These are phyloP conservation scores for Physella acuta DNA, from an alignment of 1,140 invertebrate genomes.

Conservation along the genomic window DNA sequence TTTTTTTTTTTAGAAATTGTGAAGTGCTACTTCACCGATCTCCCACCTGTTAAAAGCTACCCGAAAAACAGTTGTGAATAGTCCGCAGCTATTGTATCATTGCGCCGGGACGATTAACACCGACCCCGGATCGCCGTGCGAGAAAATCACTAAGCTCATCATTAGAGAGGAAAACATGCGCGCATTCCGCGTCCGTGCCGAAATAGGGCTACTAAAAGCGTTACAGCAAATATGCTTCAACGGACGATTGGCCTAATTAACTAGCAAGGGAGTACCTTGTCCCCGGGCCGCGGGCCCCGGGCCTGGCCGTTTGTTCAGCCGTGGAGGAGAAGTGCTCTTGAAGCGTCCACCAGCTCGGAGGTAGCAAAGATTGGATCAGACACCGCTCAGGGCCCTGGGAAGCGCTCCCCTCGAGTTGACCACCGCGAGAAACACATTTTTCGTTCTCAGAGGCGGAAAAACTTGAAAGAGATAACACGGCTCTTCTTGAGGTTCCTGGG, in stretches of 20 bases:
- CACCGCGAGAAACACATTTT: too few relatives aligned
- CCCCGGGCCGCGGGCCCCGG: neutral
- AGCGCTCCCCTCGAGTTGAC: too few relatives aligned
- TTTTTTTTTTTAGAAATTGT: too few relatives aligned
- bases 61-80: too few relatives aligned
- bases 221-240: constrained; percentile 22
- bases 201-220: constrained; percentile 25
- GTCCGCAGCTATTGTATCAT: neutral
- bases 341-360: constrained; percentile 3
- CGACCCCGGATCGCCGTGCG: neutral
- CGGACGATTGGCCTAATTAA: constrained; percentile 26
- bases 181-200: constrained; percentile 12
- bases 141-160: constrained; percentile 22
- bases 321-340: constrained; percentile 18
- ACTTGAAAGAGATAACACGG: too few relatives aligned
- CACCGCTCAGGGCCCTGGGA: too few relatives aligned
- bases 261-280: neutral
- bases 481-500: too few relatives aligned
- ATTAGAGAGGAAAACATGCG: constrained; percentile 22
- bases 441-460: too few relatives aligned
- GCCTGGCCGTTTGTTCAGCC: constrained; percentile 12
- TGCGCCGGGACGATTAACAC: neutral
- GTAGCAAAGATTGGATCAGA: constrained; percentile 16
- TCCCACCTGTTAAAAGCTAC: too few relatives aligned
- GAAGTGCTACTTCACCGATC: too few relatives aligned